phyloP scores from a whole-genome alignment of 2,113 vertebrate genomes.

The Ifrita kowaldi region DNA sequence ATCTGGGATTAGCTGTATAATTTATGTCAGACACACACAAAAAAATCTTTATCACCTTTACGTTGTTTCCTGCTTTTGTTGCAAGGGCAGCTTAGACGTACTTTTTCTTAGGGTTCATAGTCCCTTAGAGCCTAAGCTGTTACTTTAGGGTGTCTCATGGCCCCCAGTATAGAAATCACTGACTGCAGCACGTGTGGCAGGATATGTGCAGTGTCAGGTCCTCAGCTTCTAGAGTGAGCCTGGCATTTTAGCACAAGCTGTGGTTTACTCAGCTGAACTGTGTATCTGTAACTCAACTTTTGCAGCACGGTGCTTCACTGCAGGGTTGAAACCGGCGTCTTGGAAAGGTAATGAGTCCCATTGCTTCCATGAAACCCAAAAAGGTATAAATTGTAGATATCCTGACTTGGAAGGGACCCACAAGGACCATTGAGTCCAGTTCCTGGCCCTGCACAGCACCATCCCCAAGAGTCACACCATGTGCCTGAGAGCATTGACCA shows the following conservation, averaged over 20 bases:
- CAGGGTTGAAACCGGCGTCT: fast-evolving
- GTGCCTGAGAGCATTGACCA: background rate
- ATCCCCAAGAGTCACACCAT: background rate
- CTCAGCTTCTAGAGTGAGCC: background rate
- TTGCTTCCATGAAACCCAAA: background rate
- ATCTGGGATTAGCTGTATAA: background rate
- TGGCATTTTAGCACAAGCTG: background rate
- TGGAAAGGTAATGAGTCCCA: background rate
- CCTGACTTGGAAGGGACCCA: background rate
- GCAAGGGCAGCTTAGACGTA: background rate
- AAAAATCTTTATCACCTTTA: background rate
- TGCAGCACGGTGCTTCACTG: background rate
- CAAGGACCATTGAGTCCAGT: background rate
- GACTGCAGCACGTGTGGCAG: background rate
- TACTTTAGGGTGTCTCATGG: background rate
- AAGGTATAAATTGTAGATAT: background rate
- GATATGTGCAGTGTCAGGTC: fast-evolving
- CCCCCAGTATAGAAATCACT: background rate
- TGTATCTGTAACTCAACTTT: background rate
- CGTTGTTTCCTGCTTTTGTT: background rate
- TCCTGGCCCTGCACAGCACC: background rate
- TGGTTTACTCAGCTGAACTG: background rate
- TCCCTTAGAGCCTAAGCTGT: background rate
- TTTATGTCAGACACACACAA: background rate
- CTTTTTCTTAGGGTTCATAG: background rate